Conservation (phyloP, 2,888 invertebrate genomes). For the Macrosiphum euphorbiae region DNA sequence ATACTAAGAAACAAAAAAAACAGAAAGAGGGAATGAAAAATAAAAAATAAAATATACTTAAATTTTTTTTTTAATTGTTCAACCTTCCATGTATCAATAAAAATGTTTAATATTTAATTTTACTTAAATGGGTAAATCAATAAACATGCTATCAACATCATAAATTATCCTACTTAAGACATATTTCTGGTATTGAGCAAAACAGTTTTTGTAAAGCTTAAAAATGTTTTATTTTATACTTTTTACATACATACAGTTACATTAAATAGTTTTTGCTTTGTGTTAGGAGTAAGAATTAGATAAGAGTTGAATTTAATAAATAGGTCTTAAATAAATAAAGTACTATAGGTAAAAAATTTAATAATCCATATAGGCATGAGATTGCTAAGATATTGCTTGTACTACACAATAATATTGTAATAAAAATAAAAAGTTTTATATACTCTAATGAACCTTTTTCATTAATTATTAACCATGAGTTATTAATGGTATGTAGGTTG, state of each 20-base stretch:
- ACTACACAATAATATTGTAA: not conserved
- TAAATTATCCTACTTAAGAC: not conserved
- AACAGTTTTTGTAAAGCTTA: not conserved
- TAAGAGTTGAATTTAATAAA: not conserved
- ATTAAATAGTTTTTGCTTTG: constrained; percentile 6
- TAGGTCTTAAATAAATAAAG: not conserved
- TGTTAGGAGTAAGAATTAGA: not conserved
- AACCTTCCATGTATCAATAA: not conserved
- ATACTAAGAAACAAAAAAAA: constrained; percentile 82
- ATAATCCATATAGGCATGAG: not conserved
- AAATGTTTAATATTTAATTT: not conserved
- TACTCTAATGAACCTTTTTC: not conserved
- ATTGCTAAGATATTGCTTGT: not conserved
- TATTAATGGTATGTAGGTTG: not conserved
- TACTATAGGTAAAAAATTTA: not conserved
- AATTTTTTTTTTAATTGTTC: not conserved
- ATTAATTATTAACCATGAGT: not conserved
- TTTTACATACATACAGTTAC: not conserved
- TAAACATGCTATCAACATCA: not conserved
- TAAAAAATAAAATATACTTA: constrained; percentile 61
- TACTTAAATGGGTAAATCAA: not conserved
- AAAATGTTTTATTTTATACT: not conserved
- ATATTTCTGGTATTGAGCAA: not conserved
- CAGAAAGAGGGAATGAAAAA: constrained; percentile 73
- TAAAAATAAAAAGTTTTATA: not conserved